Percentiles rank a stretch among this genome's conserved stretches.
phyloP scores from a whole-genome alignment of 1,140 invertebrate species.

The Drosophila aff. region DNA sequence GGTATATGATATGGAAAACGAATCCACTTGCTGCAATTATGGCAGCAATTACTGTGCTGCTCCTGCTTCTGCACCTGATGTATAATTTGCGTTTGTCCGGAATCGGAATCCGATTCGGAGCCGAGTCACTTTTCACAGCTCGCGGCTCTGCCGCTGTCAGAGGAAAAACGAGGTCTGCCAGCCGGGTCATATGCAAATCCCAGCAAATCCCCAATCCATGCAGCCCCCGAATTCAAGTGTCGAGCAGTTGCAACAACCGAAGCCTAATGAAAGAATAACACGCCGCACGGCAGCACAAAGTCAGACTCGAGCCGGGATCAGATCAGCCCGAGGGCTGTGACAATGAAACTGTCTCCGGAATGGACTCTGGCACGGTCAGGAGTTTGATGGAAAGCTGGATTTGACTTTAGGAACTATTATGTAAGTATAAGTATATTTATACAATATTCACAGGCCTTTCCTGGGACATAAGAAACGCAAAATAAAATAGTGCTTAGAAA shows the following conservation, averaged over 20 bases:
- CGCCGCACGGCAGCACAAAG: constrained; percentile 51
- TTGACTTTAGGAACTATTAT: constrained; percentile 13
- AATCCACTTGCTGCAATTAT: constrained; percentile 81
- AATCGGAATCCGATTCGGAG: constrained; percentile 12
- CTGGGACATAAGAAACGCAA: not conserved
- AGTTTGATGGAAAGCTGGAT: not conserved
- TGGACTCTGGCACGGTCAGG: not conserved
- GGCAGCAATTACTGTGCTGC: constrained; percentile 71
- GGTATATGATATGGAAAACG: constrained; percentile 70
- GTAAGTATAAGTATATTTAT: not conserved
- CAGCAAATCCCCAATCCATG: not conserved
- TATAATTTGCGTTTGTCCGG: constrained; percentile 75
- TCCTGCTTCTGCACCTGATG: constrained; percentile 66
- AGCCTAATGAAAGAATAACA: constrained; percentile 80
- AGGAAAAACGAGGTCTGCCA: constrained; percentile 50
- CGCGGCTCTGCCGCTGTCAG: constrained; percentile 66
- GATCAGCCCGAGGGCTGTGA: constrained; percentile 41
- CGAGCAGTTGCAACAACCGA: constrained; percentile 55
- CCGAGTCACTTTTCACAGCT: constrained; percentile 80
- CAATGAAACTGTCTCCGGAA: constrained; percentile 23
- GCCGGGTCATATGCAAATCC: constrained; percentile 39
- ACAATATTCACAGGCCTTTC: not conserved
- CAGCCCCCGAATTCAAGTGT: constrained; percentile 34
- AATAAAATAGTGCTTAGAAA: too few species aligned
- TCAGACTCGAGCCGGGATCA: constrained; percentile 38